Conservation (phyloP, 2,113 vertebrate genomes). For the Myxocyprinus asiaticus region DNA sequence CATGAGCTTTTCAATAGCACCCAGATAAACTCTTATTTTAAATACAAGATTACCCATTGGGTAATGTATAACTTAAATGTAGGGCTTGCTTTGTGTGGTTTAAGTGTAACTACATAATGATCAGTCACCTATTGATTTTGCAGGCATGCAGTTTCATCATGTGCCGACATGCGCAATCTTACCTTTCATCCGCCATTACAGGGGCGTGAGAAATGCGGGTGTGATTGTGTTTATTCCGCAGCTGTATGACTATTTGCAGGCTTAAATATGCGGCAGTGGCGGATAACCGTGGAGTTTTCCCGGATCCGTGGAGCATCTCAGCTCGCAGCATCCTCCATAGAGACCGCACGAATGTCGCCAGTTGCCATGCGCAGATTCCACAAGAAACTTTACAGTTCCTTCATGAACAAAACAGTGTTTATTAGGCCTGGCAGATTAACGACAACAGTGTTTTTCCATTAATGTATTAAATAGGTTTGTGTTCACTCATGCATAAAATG, state of each 20-base stretch:
- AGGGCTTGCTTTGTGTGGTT: neutral
- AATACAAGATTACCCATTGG: too few relatives aligned
- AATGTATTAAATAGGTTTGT: too few relatives aligned
- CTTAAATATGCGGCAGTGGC: too few relatives aligned
- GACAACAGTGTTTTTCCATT: too few relatives aligned
- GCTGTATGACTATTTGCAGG: neutral
- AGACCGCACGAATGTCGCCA: conserved; percentile 1
- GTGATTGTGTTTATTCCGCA: conserved; percentile 1
- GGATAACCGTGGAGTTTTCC: neutral
- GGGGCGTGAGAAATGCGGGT: neutral
- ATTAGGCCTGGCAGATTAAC: too few relatives aligned
- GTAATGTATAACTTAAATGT: too few relatives aligned
- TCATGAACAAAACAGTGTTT: too few relatives aligned
- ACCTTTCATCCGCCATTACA: conserved; percentile 38
- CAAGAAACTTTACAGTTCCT: neutral
- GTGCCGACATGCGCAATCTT: conserved; percentile 25
- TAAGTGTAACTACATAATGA: neutral
- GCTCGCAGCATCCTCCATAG: conserved; percentile 17
- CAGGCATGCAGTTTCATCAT: conserved; percentile 18
- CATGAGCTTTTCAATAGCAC: too few relatives aligned
- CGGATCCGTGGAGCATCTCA: conserved; percentile 5
- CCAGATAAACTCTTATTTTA: too few relatives aligned
- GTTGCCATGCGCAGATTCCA: conserved; percentile 20
- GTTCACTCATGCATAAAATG: too few relatives aligned
- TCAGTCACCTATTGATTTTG: neutral